These are phyloP conservation scores for Cephalopterus ornatus DNA, from an alignment of 2,113 vertebrate genomes.

Conservation along the genomic window DNA sequence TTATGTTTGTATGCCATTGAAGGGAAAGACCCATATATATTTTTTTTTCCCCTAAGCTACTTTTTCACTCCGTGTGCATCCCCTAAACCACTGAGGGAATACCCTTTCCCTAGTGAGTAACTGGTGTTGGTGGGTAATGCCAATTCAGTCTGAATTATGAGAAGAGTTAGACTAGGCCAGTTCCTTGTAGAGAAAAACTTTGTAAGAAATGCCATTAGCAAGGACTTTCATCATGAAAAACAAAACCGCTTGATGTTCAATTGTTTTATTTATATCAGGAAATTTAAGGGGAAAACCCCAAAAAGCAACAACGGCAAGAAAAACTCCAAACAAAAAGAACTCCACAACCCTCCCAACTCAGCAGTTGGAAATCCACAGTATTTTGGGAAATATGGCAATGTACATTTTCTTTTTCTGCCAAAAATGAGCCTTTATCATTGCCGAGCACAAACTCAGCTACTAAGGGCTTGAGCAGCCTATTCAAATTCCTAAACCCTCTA, in stretches of 20 bases:
- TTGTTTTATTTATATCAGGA: neutral
- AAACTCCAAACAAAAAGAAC: neutral
- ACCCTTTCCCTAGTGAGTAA: neutral
- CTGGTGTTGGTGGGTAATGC: neutral
- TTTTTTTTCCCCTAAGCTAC: neutral
- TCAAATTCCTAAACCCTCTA: neutral
- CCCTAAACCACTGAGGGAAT: neutral
- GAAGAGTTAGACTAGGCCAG: neutral
- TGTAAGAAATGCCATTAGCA: neutral
- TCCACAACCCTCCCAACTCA: neutral
- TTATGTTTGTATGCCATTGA: neutral
- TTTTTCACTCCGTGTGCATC: neutral
- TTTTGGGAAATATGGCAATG: neutral
- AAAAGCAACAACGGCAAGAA: neutral
- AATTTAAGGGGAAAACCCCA: neutral
- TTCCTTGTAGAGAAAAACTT: neutral
- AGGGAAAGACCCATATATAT: neutral
- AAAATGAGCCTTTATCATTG: neutral
- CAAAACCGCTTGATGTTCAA: neutral
- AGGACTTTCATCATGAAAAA: neutral
- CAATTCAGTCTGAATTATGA: neutral
- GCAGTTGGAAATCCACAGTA: neutral
- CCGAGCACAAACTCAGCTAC: neutral
- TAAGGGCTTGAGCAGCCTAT: neutral
- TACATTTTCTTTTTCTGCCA: neutral